Conservation (phyloP, 2,113 vertebrate genomes). For the Furnarius figulus region DNA sequence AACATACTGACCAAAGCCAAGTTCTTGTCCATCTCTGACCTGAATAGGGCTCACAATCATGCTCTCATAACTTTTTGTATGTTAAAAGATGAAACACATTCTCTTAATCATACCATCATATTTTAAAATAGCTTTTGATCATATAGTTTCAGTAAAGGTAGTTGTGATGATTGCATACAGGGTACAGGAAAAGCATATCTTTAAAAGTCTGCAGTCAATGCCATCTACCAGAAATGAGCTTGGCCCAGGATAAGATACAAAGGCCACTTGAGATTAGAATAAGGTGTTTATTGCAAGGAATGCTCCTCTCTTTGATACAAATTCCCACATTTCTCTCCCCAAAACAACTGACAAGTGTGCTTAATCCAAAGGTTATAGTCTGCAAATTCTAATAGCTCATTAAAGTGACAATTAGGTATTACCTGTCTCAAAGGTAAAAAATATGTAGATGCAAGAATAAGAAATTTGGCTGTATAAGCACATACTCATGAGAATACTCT, state of each 20-base stretch:
- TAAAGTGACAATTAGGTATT: not conserved
- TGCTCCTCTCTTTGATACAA: not conserved
- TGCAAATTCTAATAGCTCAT: not conserved
- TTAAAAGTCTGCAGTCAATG: not conserved
- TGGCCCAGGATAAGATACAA: not conserved
- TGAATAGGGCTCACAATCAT: not conserved
- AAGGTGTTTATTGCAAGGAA: not conserved
- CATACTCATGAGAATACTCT: not conserved
- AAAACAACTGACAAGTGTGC: not conserved
- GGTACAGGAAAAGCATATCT: not conserved
- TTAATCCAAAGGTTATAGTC: not conserved
- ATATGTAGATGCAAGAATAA: not conserved
- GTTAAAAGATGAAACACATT: not conserved
- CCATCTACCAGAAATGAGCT: conserved; percentile 33
- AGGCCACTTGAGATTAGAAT: not conserved
- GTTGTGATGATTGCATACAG: not conserved
- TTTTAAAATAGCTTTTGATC: not conserved
- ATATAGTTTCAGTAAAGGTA: conserved; percentile 14
- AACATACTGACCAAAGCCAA: not conserved
- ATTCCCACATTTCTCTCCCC: not conserved
- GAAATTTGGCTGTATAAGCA: not conserved
- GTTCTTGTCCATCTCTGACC: not conserved
- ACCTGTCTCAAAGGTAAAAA: not conserved
- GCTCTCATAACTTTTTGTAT: not conserved
- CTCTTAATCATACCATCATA: not conserved